phyloP scores from a whole-genome alignment of 2,888 invertebrate species.

The Heliconius ismenius region DNA sequence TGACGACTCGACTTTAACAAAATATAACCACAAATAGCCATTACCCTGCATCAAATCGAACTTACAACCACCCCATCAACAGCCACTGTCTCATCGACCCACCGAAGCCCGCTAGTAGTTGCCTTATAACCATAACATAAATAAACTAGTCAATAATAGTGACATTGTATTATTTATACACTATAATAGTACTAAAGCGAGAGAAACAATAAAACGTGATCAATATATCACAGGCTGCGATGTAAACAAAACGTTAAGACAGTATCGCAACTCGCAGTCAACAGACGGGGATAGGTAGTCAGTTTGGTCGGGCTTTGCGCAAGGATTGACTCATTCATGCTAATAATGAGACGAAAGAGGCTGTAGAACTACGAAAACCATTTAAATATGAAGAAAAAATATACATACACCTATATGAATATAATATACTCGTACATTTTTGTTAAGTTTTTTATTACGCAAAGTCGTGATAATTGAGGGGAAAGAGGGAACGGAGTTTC shows the following conservation, averaged over 20 bases:
- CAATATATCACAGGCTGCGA: constrained; percentile 38
- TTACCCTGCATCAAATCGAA: too few relatives aligned
- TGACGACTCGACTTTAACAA: not conserved
- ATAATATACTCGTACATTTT: too few relatives aligned
- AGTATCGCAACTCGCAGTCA: constrained; percentile 30
- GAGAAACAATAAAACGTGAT: constrained; percentile 32
- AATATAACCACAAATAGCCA: too few relatives aligned
- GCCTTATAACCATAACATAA: not conserved
- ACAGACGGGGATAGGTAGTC: constrained; percentile 38
- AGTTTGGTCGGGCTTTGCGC: constrained; percentile 38
- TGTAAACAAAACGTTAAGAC: constrained; percentile 39
- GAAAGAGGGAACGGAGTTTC: too few relatives aligned
- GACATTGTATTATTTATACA: constrained; percentile 1
- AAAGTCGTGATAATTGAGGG: too few relatives aligned
- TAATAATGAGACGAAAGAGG: constrained; percentile 5
- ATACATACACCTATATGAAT: not conserved
- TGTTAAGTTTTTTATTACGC: too few relatives aligned
- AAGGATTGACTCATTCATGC: constrained; percentile 44
- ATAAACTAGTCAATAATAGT: not conserved
- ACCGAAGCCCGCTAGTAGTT: not conserved
- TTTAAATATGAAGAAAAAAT: not conserved
- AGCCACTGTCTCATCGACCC: not conserved
- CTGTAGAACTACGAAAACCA: not conserved
- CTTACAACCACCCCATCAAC: too few relatives aligned
- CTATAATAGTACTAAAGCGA: not conserved